Conservation (phyloP, 1,140 invertebrate species). For the Drosophila tristis region DNA sequence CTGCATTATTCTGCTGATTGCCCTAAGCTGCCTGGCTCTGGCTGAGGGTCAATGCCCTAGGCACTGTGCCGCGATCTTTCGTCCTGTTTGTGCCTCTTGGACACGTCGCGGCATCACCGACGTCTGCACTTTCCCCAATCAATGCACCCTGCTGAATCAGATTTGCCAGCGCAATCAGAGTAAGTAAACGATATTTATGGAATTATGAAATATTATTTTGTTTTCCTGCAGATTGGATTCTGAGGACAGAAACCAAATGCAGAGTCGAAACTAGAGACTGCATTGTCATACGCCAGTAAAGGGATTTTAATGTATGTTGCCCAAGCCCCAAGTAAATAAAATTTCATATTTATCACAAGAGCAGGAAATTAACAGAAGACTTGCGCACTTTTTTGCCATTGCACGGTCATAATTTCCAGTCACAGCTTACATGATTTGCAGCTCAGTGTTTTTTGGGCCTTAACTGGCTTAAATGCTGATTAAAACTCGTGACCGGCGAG, state of each 20-base stretch:
- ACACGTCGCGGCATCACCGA: neutral
- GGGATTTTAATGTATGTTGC: neutral
- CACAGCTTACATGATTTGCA: slow-evolving; percentile 24
- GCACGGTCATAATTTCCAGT: slow-evolving; percentile 26
- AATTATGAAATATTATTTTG: neutral
- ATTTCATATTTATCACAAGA: slow-evolving; percentile 13
- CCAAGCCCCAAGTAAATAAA: too few species aligned
- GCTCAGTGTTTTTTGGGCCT: slow-evolving; percentile 23
- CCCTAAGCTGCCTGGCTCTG: slow-evolving; percentile 15
- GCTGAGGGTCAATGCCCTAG: slow-evolving; percentile 9
- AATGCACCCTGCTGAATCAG: slow-evolving; percentile 21
- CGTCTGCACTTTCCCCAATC: slow-evolving; percentile 35
- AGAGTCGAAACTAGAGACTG: slow-evolving; percentile 14
- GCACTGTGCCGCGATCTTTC: neutral
- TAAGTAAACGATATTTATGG: neutral
- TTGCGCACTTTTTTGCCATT: slow-evolving; percentile 37
- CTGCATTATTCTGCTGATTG: slow-evolving; percentile 22
- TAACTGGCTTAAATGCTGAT: slow-evolving; percentile 41
- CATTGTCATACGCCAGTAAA: neutral
- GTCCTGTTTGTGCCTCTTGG: slow-evolving; percentile 34
- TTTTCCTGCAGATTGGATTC: slow-evolving; percentile 21
- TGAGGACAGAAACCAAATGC: neutral
- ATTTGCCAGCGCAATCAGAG: slow-evolving; percentile 17
- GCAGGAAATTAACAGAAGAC: slow-evolving; percentile 33
- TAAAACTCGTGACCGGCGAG: slow-evolving; percentile 50